Evolutionary conservation across 2,888 invertebrate species (phyloP), one percentile per base, ranked within the genome.

Genomic region (Ornithoptera priamus): DNA sequence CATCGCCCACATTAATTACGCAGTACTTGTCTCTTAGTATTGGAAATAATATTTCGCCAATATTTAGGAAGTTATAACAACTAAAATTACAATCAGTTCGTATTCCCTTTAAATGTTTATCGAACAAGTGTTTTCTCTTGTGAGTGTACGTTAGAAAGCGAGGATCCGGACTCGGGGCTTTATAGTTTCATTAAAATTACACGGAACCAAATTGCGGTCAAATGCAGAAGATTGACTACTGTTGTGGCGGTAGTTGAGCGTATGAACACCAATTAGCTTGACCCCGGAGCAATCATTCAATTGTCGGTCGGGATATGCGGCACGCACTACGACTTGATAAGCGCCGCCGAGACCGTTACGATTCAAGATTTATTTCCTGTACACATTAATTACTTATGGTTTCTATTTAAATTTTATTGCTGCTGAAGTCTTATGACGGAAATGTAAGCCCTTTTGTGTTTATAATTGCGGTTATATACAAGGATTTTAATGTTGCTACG

Each of bases 221-320:
- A 67, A 70, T 62, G n/a, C 46, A 61, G 60, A 42, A 56, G 17
- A 64, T 69, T 50, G 17, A 56, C 62, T 63, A 66, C 53, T 63
- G 39, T 59, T 70, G 50, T 63, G 66, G 63, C 71, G 59, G 68
- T 62, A 70, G 71, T 70, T 72, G 59, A 68, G 68, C 65, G 68
- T 71, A 75, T 76, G 77, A 76, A 74, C 73, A 64, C 73, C 78
- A 80, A 81, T 81, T 80, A 81, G 72, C 67, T 74, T 78, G 80
- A 80, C 78, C 80, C 78, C 78, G 73, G 74, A 69, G 76, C 75
- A 78, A 81, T 81, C 79, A 77, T 78, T 70, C 80, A 81, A 80
- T 81, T 79, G 67, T 12, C 36, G n/a, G 18, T 2, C 39, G 53
- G 18, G 65, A 20, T 62, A 61, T 30, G 65, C 39, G 65, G 65